These are phyloP conservation scores for Sylvietta virens DNA, from an alignment of 2,113 vertebrate species.

Conservation along the genomic window DNA sequence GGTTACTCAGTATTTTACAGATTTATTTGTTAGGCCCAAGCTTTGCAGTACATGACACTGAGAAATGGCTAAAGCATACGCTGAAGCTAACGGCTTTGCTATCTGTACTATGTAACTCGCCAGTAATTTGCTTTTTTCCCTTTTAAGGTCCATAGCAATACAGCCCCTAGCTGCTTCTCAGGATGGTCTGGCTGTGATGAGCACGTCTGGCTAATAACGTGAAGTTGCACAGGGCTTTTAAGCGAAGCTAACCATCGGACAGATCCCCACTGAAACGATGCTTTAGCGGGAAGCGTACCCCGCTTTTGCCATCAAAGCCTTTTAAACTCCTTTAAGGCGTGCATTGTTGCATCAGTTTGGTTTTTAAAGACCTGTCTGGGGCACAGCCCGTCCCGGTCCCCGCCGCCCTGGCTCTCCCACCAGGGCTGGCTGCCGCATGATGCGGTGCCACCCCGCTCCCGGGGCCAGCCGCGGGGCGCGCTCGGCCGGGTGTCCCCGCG, in stretches of 20 bases:
- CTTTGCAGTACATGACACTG: not conserved
- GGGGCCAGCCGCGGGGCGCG: not conserved
- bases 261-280: not conserved
- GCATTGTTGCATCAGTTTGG: fast-evolving
- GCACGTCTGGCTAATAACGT: not conserved
- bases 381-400: not conserved
- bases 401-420: fast-evolving
- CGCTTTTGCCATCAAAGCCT: fast-evolving
- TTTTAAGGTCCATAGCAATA: constrained; percentile 17
- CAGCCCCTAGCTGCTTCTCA: not conserved
- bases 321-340: not conserved
- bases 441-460: fast-evolving
- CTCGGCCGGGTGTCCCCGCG: not conserved
- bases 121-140: not conserved
- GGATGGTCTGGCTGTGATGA: not conserved
- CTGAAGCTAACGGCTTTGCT: not conserved
- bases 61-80: not conserved
- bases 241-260: no score
- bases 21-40: not conserved
- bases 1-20: not conserved
- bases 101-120: not conserved
- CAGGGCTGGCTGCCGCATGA: not conserved
- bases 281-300: no score
- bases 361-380: not conserved
- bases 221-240: not conserved